Conservation (phyloP, 2,888 invertebrate genomes). For the Trissoscelio sp. region DNA sequence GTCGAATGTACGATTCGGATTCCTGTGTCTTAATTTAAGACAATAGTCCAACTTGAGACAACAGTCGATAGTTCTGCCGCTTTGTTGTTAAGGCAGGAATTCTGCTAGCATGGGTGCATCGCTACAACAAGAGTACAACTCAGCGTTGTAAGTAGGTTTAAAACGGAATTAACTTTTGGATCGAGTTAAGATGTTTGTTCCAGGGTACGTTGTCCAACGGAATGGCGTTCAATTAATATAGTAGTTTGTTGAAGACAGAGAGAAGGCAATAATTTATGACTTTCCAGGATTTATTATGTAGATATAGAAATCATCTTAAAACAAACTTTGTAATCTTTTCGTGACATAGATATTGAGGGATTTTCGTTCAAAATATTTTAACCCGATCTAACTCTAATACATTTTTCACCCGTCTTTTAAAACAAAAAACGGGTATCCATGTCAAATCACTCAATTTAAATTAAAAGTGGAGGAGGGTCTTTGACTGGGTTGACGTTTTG, state of each 20-base stretch:
- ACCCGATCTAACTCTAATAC: too few species aligned
- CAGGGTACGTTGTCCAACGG: constrained; percentile 2
- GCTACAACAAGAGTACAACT: constrained; percentile 43
- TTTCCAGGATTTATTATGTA: constrained; percentile 10
- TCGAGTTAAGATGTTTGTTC: constrained; percentile 27
- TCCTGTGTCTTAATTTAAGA: constrained; percentile 44
- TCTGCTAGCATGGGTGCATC: constrained; percentile 10
- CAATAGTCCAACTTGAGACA: constrained; percentile 43
- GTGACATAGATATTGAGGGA: too few species aligned
- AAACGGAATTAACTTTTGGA: constrained; percentile 46
- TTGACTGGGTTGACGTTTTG: too few species aligned
- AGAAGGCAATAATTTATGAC: constrained; percentile 28
- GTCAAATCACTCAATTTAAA: too few species aligned
- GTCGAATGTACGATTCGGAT: constrained; percentile 19
- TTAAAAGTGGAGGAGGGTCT: too few species aligned
- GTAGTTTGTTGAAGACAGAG: constrained; percentile 12
- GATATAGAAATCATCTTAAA: not conserved
- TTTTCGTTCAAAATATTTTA: too few species aligned
- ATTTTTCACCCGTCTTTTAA: too few species aligned
- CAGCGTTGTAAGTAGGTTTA: constrained; percentile 39
- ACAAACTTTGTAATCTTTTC: too few species aligned
- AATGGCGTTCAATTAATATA: constrained; percentile 34
- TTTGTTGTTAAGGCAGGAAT: constrained; percentile 29
- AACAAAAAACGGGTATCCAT: too few species aligned
- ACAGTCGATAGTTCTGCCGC: constrained; percentile 40